Evolutionary conservation across 64 coral and sea anemone species (phyloP).

Genomic region (Stylophora pistillata): DNA sequence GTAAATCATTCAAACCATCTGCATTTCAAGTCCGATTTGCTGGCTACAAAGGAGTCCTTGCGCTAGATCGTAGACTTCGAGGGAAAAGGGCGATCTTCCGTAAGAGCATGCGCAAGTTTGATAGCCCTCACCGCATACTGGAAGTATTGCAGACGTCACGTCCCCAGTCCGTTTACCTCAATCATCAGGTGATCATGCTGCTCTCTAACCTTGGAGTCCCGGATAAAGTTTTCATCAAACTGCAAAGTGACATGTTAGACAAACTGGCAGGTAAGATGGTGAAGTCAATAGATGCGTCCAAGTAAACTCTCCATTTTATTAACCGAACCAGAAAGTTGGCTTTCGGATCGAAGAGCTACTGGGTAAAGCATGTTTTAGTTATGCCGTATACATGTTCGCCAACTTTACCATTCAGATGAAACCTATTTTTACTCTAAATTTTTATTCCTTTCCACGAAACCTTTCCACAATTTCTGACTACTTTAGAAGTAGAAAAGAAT

Average conservation of each 20-base stretch:
- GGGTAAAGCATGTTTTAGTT: no score
- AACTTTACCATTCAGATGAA: no score
- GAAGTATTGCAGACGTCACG: constrained; percentile 95
- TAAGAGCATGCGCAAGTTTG: constrained; percentile 90
- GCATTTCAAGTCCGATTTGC: constrained; percentile 98
- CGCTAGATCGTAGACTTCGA: constrained; percentile 59
- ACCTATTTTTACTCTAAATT: no score
- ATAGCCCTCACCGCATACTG: constrained; percentile 73
- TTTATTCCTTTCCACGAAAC: no score
- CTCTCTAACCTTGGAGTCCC: constrained; percentile 91
- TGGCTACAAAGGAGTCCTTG: constrained; percentile 94
- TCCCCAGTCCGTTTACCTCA: constrained; percentile 89
- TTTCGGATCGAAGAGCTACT: no score
- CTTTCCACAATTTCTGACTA: no score
- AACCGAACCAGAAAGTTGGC: no score
- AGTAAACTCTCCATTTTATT: no score
- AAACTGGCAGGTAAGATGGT: constrained; percentile 67
- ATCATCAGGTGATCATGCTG: constrained; percentile 97
- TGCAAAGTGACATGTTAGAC: constrained; percentile 76
- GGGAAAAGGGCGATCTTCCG: constrained; percentile 67
- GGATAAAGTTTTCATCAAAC: constrained; percentile 74
- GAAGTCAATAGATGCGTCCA: no score
- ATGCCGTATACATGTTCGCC: no score
- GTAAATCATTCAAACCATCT: constrained; percentile 73
- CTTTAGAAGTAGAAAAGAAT: no score